Conservation (phyloP, 2,888 invertebrate genomes). For the Mythimna vitellina region DNA sequence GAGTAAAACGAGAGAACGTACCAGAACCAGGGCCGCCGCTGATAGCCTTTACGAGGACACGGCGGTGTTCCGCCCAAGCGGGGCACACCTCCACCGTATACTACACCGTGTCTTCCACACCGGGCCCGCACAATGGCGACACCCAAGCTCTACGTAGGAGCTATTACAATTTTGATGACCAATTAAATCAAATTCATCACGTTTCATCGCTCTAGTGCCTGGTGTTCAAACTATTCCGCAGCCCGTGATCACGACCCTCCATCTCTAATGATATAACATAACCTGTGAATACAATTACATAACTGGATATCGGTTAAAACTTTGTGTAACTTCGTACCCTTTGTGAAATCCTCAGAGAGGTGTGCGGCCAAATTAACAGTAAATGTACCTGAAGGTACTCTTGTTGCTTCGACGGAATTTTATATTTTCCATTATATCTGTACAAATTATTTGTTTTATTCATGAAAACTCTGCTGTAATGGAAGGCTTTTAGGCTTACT, state of each 20-base stretch:
- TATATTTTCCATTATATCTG: constrained; percentile 13
- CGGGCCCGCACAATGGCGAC: no score
- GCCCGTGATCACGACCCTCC: neutral
- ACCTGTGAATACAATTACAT: neutral
- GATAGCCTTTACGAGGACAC: no score
- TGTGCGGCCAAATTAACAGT: constrained; percentile 31
- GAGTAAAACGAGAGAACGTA: no score
- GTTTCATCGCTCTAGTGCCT: no score
- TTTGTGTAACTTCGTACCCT: constrained; percentile 9
- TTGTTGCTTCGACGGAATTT: neutral
- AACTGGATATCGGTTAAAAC: constrained; percentile 14
- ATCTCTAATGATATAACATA: neutral
- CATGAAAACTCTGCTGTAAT: neutral
- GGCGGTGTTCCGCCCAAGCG: no score
- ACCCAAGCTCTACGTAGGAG: no score
- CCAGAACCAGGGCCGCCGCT: no score
- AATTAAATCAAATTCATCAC: no score
- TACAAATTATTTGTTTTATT: constrained; percentile 10
- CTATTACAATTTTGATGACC: no score
- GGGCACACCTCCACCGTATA: no score
- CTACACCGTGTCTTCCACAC: no score
- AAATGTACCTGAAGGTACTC: neutral
- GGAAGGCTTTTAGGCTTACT: neutral
- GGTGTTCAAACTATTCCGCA: neutral
- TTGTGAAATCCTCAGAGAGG: constrained; percentile 5